Evolutionary conservation across 2,888 invertebrate genomes (phyloP).

Genomic region (Drosophila putrida): DNA sequence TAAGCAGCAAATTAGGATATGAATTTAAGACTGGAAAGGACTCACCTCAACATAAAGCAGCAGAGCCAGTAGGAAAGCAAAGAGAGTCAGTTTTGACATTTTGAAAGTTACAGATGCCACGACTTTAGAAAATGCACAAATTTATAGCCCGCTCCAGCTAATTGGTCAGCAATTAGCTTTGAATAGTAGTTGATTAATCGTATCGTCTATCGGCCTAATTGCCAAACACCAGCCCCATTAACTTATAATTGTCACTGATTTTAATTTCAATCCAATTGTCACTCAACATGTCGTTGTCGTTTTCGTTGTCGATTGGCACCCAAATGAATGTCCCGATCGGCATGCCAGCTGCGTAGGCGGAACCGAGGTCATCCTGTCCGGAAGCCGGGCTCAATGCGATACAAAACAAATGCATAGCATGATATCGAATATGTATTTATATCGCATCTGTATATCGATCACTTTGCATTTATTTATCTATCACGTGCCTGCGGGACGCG

Average conservation of each 20-base stretch:
- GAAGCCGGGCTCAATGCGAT: conserved; percentile 43
- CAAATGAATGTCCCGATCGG: conserved; percentile 47
- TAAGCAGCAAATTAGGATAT: not conserved
- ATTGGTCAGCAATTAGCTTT: conserved; percentile 44
- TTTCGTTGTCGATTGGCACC: conserved; percentile 30
- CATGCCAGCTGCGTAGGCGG: conserved; percentile 48
- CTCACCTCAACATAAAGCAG: conserved; percentile 20
- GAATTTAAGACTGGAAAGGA: not conserved
- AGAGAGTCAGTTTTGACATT: conserved; percentile 15
- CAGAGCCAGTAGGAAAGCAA: conserved; percentile 19
- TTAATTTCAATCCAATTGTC: conserved; percentile 14
- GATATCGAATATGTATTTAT: conserved; percentile 8
- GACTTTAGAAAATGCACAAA: conserved; percentile 7
- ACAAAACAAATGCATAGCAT: conserved; percentile 1
- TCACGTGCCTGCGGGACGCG: conserved; percentile 59
- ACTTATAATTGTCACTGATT: conserved; percentile 25
- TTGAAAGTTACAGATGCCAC: not conserved
- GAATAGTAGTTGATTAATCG: conserved; percentile 29
- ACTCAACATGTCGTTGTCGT: conserved; percentile 3
- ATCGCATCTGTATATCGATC: conserved; percentile 23
- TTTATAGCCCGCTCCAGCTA: conserved; percentile 30
- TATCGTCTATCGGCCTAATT: conserved; percentile 42
- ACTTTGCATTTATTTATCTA: conserved; percentile 30
- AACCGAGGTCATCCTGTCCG: conserved; percentile 51
- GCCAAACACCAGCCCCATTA: conserved; percentile 22